Evolutionary conservation across 2,797 vertebrate species (phyloP).

Genomic region (Eupleurogrammus muticus): DNA sequence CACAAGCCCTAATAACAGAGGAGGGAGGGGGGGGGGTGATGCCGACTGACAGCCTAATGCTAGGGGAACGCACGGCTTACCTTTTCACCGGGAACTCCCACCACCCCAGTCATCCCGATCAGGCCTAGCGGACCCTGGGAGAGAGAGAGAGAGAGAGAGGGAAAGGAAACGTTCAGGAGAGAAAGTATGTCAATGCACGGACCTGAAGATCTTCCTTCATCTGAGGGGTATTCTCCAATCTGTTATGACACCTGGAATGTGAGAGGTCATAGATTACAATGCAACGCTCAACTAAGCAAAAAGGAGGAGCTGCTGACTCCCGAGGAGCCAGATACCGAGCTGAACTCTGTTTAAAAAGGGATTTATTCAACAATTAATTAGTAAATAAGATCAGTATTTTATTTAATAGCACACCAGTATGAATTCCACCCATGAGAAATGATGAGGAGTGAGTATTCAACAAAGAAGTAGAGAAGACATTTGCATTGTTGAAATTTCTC

Average conservation of each 20-base stretch:
- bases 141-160: not conserved
- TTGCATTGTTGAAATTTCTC: constrained; percentile 4
- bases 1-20: constrained; percentile 73
- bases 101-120: constrained; percentile 87
- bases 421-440: constrained; percentile 4
- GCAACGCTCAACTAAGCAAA: constrained; percentile 23
- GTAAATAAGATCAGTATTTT: not conserved
- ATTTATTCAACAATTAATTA: not conserved
- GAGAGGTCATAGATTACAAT: constrained; percentile 44
- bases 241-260: constrained; percentile 60
- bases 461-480: not conserved
- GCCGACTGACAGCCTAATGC: constrained; percentile 79
- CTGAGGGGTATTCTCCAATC: constrained; percentile 33
- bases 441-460: not conserved
- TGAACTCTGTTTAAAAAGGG: not conserved
- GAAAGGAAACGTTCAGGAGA: constrained; percentile 1
- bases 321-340: not conserved
- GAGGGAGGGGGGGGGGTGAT: too few relatives aligned
- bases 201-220: constrained; percentile 25
- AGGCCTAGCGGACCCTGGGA: constrained; percentile 88
- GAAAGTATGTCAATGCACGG: constrained; percentile 29
- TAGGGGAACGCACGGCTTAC: constrained; percentile 79
- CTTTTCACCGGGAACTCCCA: constrained; percentile 93
- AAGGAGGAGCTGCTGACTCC: not conserved
- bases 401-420: not conserved